Base-by-base conservation (phyloP, 2,888 invertebrate species). In the Autographa gamma region DNA sequence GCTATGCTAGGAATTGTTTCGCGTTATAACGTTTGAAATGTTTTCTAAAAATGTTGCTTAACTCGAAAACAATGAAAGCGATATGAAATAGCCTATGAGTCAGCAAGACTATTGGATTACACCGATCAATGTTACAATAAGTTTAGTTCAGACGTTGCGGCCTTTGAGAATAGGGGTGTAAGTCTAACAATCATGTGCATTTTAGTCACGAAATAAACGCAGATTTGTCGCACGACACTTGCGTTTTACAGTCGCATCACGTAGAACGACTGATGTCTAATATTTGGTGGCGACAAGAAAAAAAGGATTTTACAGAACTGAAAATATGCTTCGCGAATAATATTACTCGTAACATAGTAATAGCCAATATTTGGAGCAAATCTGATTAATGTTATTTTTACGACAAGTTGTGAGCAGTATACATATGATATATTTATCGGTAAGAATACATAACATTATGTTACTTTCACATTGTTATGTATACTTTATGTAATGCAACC, bases 251-350 rank as follows among this genome's bases (percentile, higher is more conserved):
- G 77, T 84, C 88, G 65, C 63, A 80, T 84, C 90, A 90, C 90
- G 90, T 90, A 82, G 76, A 73, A 73, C 72, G 86, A 86, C 88
- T 90, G 90, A 88, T 90, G 88, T 90, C 89, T 86, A 85, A 89
- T 87, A 87, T 89, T 86, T 86, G 88, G 86, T 79, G 86, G 81
- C 74, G 86, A 89, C 86, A 89, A 89, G 90, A 78, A 85, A 78
- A 80, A 76, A 82, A 84, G n/a, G n/a, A n/a, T n/a, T 85, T 84
- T 85, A 89, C 84, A 89, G 87, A 86, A 86, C 83, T 78, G 77
- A 74, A 73, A 74, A 74, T 68, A 85, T 82, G 85, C 81, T 82
- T 38, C 25, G 31, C 61, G 83, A 85, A 87, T 85, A 81, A 66
- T 63, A 60, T 19, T 34, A 43, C 43, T 16, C 43, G 43, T 16